Evolutionary conservation across 2,113 vertebrate genomes (phyloP), one percentile per base, ranked within the genome.

Genomic region (Lophura nycthemera): DNA sequence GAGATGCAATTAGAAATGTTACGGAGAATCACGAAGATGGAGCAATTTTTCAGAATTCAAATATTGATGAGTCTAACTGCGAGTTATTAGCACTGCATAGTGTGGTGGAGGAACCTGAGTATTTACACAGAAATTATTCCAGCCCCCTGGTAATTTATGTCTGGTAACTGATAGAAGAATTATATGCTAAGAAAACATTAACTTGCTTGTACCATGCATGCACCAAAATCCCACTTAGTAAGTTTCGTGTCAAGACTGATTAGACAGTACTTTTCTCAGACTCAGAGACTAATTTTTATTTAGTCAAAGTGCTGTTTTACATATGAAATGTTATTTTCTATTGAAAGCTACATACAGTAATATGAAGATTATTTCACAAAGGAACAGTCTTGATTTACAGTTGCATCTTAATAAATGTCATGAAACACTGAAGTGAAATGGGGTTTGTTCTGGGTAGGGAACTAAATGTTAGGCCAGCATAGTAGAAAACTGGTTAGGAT

Each of bases 71-170:
- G 38, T n/a, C 88, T 79, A 94, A 32, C 17, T 96, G 76, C 87
- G 95, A 90, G 74, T 94, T 96, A 40, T 45, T 93, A 8, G 27
- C 83, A 3, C 80, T 95, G 22, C 93, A 89, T 14, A 93, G 92
- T 32, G 40, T 54, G 34, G 56, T 38, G 2, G 94, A 96, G 5
- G 36, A 94, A 65, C 50, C 88, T 30, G 61, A 83, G 90, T 86
- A 84, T 87, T 94, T 94, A 78, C 64, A 71, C 2, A 95, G 89
- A 86, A 96, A 93, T 48, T 45, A 93, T 70, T 72, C 86, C 11
- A 97, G 43, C 64, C 57, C 94, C 27, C 56, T 97, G 96, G 96
- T 97, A 96, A 97, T 77, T 30, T 70, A 83, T 16, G 21, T 57
- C n/a, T 32, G 64, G 17, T 69, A 76, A 71, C 2, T 77, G 45